Evolutionary conservation across 2,797 vertebrate genomes (phyloP), one percentile per base, ranked within the genome.

Genomic region (Serranus cabrilla): DNA sequence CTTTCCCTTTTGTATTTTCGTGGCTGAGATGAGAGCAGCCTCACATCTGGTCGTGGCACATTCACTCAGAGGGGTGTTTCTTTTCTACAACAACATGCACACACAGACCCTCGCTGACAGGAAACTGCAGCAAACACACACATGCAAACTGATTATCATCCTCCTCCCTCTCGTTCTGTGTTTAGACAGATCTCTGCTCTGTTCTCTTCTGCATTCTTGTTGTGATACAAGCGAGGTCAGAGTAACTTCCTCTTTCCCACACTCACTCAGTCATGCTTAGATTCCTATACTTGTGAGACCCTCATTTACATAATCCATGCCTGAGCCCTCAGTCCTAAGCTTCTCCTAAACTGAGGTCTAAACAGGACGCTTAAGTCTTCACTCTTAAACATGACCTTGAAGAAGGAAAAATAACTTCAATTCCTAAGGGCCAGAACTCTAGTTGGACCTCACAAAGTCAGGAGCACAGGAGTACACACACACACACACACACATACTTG

Each of bases 241-340:
- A 56, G 56, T 13, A 9, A 21, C 60, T 21, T 79, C 67, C 73
- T 73, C 57, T 81, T 76, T 82, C 60, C 52, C 75, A 77, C 56
- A 21, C 27, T 1, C 42, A 25, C 60, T 52, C 52, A 25, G 2
- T 46, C 0, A 13, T 5, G 13, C 59, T 31, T 37, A 4, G 18
- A 2, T 54, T 14, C 27, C 40, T 66, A 0, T 14, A 13, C 49
- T 61, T 42, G 17, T 51, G 10, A 56, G 54, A 47, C 0, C 17
- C n/a, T 49, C 0, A 12, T 16, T 60, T 3, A 65, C 34, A 23
- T 13, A 13, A 16, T 37, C 27, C 13, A 8, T 10, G 16, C 16
- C 10, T 1, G 0, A 55, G 21, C 23, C 23, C 2, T 23, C 0
- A 16, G 0, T 8, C 27, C 27, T 27, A n/a, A n/a, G n/a, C n/a